A percentile compares a stretch with the other conserved stretches of the same genome.
Conservation (phyloP, 2,113 vertebrate genomes). For the Choloepus hoffmanni region DNA sequence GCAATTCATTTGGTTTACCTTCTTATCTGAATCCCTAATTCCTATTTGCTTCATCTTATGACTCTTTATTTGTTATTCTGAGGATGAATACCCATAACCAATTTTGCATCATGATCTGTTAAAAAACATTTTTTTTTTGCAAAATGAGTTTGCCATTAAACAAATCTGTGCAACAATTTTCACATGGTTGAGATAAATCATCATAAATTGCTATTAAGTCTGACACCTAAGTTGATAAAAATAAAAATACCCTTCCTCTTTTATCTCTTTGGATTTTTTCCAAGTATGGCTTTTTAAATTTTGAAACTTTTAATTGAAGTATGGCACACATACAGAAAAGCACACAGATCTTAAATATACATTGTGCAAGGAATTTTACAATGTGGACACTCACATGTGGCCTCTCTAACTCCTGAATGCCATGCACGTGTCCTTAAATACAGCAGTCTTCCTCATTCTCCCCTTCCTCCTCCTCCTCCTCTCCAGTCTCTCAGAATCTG, state of each 20-base stretch:
- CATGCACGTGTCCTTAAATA: background rate
- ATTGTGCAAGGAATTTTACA: background rate
- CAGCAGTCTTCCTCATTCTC: background rate
- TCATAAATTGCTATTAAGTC: background rate
- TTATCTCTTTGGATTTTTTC: conserved; percentile 5
- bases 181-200: no score
- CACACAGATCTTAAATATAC: background rate
- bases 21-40: background rate
- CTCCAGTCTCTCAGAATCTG: background rate
- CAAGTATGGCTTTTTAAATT: background rate
- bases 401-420: background rate
- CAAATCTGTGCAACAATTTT: background rate
- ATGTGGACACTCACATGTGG: background rate
- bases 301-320: background rate
- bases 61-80: background rate
- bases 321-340: background rate
- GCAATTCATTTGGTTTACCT: conserved; percentile 5
- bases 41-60: background rate
- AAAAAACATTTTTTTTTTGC: background rate
- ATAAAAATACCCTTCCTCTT: background rate
- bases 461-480: no score
- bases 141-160: conserved; percentile 14
- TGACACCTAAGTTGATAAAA: conserved; percentile 42
- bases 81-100: background rate
- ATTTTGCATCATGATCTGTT: background rate